phyloP scores from a whole-genome alignment of 2,113 vertebrate genomes.

The Melanostigma gelatinosum region DNA sequence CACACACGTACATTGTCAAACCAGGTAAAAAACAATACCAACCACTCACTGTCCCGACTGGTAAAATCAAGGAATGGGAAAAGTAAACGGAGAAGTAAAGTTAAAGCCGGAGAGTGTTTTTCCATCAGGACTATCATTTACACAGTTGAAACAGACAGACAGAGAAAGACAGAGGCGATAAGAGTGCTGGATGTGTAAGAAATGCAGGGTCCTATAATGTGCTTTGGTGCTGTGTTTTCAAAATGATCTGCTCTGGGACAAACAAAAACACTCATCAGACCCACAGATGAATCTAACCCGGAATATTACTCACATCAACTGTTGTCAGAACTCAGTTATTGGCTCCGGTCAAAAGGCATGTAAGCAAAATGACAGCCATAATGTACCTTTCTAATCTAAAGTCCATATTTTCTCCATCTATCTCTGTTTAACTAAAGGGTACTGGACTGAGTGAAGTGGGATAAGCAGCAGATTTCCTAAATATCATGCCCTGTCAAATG shows the following conservation, averaged over 20 bases:
- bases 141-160: neutral
- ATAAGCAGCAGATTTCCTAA: neutral
- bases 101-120: neutral
- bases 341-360: neutral
- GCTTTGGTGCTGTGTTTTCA: neutral
- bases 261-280: neutral
- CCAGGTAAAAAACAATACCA: no score
- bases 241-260: neutral
- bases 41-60: no score
- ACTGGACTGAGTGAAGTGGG: neutral
- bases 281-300: neutral
- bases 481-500: neutral
- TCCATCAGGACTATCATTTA: neutral
- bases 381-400: no score
- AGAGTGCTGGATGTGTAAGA: neutral
- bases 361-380: neutral
- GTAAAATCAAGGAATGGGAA: neutral
- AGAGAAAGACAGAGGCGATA: neutral
- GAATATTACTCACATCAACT: neutral
- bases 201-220: neutral
- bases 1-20: no score
- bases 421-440: neutral
- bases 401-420: neutral
- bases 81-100: neutral
- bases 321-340: neutral